Evolutionary conservation across 2,797 vertebrate genomes (phyloP), one percentile per base, ranked within the genome.

Genomic region (Pelochelys cantorii): DNA sequence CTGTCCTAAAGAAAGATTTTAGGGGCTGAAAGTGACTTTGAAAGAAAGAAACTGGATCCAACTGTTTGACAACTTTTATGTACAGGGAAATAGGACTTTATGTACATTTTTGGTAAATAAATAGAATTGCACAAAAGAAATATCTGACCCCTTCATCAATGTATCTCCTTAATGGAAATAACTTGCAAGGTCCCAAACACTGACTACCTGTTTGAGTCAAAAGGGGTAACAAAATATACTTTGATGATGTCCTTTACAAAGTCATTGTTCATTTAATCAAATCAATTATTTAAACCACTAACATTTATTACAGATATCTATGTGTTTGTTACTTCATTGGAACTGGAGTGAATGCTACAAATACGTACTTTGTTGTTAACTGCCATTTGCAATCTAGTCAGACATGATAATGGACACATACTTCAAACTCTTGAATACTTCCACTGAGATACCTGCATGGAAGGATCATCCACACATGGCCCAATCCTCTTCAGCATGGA

Each of bases 261-360:
- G 85, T n/a, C 78, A 92, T 88, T 65, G 29, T 68, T 87, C 85
- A 90, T 94, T 95, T 94, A 94, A 88, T 91, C 93, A 75, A 92
- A 89, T 90, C 92, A 92, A 85, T 89, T 84, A 89, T 80, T 20
- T 54, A 91, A 96, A 82, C 81, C 81, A 93, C 86, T 91, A 37
- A 79, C 92, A 92, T 90, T 96, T 95, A 95, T 95, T 95, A 92
- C 56, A 95, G 86, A 90, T 94, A 0, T 94, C 5, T 65, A 94
- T 92, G 37, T 86, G 56, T 94, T 86, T 92, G 56, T 89, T 94
- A 86, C 81, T 80, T 92, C 92, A 55, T 31, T 81, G 71, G 90
- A 87, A 84, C 77, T 93, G 81, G 71, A 4, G 9, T 54, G 56
- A 77, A 74, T 37, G 23, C 87, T 90, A 93, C 94, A 88, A 82